A percentile compares a stretch with the other conserved stretches of the same genome.
Evolutionary conservation across 2,888 invertebrate genomes (phyloP).

Genomic region (Archaeoteleia sp.): DNA sequence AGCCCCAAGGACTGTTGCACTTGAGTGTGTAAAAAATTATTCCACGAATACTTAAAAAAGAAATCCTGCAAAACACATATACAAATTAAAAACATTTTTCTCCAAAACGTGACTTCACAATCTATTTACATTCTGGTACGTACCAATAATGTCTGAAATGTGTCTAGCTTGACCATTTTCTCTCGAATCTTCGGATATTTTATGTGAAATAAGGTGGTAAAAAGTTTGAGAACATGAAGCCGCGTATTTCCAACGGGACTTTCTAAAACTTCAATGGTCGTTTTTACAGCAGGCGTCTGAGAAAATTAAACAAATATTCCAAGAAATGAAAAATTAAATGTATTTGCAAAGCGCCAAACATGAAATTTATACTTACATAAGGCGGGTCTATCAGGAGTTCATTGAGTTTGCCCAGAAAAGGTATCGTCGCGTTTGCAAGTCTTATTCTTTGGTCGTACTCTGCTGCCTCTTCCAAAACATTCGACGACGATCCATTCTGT

Average conservation of each 20-base stretch:
- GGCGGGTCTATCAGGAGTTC: conserved; percentile 83
- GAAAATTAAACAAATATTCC: not conserved
- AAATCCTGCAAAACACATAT: conserved; percentile 83
- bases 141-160: conserved; percentile 78
- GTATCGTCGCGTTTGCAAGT: conserved; percentile 81
- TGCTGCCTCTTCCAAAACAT: conserved; percentile 66
- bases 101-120: not conserved
- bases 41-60: conserved; percentile 92
- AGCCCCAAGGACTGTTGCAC: conserved; percentile 86
- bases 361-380: conserved; percentile 75
- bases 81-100: not conserved
- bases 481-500: conserved; percentile 37
- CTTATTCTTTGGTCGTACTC: conserved; percentile 79
- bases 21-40: conserved; percentile 96
- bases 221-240: conserved; percentile 86
- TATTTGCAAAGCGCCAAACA: not conserved
- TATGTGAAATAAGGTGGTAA: conserved; percentile 85
- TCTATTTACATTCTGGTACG: no score
- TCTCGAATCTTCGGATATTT: conserved; percentile 83
- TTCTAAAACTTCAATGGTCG: conserved; percentile 82
- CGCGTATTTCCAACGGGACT: conserved; percentile 88
- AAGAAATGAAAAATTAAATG: conserved; percentile 6
- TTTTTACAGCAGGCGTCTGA: conserved; percentile 81
- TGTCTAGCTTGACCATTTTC: conserved; percentile 78
- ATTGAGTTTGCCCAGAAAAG: conserved; percentile 83